Evolutionary conservation across 2,888 invertebrate genomes (phyloP), one percentile per base, ranked within the genome.

Genomic region (Macrosoma leucophasiata): DNA sequence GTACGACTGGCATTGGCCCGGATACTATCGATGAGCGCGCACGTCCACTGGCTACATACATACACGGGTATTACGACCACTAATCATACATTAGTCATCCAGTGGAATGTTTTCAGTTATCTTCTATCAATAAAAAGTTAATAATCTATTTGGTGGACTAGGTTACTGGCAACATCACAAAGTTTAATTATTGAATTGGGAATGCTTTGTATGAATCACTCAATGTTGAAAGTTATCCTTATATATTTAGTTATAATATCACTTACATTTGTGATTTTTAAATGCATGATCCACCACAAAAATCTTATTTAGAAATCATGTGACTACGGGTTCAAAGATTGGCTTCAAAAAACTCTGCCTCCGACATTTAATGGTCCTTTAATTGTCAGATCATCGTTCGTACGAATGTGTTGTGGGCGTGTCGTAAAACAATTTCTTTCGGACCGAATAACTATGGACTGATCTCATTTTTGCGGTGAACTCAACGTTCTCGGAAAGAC

Each of bases 1-100:
- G 77, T 76, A 76, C 74, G 66, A 64, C 71, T 79, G 82, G 78
- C 82, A 82, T 82, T 84, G 82, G 82, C 79, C 79, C 78, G 82
- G 73, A 79, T 81, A 79, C 65, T 64, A 72, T 49, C 74, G 72
- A 75, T 67, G 76, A 72, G 71, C 65, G 71, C 67, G 64, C 75
- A 77, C 79, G 82, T 78, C 73, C 65, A 69, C 51, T 64, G 53
- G 54, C 56, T 48, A 46, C 54, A 29, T 32, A 50, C 47, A 43
- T 39, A 31, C 21, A 42, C 35, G 38, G 36, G 38, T 31, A 13
- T 36, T 22, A 33, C n/a, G n/a, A n/a, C 38, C 39, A 29, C 21
- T 22, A 25, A 33, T 21, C 28, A 32, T 23, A 17, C 19, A 28
- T 13, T 26, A 27, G 24, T 36, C 39, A 28, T 23, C 39, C 33